These are phyloP conservation scores for Adelphocoris suturalis DNA, from an alignment of 2,888 invertebrate species.

Conservation along the genomic window DNA sequence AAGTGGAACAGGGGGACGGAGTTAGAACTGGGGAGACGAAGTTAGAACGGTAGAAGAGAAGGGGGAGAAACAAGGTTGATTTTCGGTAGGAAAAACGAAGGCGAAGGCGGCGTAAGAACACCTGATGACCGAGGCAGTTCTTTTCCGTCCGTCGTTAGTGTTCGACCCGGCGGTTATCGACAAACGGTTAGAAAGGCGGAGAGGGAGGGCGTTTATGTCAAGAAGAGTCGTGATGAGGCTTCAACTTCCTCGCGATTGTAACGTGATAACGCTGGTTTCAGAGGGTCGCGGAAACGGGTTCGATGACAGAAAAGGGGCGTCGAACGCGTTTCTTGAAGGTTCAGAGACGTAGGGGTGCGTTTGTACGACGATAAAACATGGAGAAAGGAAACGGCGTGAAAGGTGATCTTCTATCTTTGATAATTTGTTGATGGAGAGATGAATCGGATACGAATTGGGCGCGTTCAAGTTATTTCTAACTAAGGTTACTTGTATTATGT, in stretches of 20 bases:
- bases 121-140: conserved; percentile 37
- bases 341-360: not conserved
- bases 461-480: no score
- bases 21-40: no score
- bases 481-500: no score
- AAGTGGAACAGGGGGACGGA: no score
- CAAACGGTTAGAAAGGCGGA: conserved; percentile 31
- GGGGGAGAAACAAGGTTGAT: not conserved
- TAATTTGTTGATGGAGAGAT: no score
- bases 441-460: no score
- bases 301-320: not conserved
- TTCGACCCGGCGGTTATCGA: conserved; percentile 12
- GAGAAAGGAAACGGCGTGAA: no score
- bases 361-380: no score
- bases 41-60: not conserved
- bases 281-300: not conserved
- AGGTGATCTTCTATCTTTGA: no score
- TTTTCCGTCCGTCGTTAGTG: not conserved
- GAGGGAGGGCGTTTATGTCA: conserved; percentile 9
- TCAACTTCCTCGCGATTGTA: conserved; percentile 17
- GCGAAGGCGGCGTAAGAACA: not conserved
- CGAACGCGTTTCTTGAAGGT: not conserved
- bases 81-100: not conserved
- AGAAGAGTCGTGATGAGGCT: conserved; percentile 18
- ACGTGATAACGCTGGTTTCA: conserved; percentile 8